Conservation (phyloP, 1,140 invertebrate species). For the Meteorus sp. region DNA sequence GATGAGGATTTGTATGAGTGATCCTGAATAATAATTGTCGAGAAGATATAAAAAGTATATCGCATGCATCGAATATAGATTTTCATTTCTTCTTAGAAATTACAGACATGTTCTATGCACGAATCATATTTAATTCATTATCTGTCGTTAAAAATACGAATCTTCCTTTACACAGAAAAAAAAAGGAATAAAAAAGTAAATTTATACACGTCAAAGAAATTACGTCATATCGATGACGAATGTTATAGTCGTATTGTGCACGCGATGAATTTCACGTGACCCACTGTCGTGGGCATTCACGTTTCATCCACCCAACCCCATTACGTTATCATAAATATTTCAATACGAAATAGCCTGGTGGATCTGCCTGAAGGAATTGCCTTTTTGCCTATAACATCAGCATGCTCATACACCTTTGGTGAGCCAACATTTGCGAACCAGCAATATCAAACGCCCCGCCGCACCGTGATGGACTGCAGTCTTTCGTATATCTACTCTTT, state of each 20-base stretch:
- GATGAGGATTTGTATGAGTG: no score
- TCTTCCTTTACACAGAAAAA: no score
- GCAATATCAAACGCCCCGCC: not conserved
- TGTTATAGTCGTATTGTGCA: slow-evolving; percentile 27
- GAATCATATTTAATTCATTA: no score
- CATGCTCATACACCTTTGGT: no score
- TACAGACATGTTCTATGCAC: no score
- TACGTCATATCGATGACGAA: not conserved
- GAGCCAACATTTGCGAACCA: not conserved
- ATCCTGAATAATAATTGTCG: no score
- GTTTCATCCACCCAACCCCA: no score
- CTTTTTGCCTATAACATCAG: not conserved
- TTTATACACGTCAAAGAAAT: slow-evolving; percentile 22
- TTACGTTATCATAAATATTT: slow-evolving; percentile 47
- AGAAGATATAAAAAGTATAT: no score
- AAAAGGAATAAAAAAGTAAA: not conserved
- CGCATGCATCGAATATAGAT: no score
- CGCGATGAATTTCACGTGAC: slow-evolving; percentile 41
- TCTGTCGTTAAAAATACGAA: no score
- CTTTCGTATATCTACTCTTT: no score
- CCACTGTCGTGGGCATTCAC: slow-evolving; percentile 29
- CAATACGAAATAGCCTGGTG: slow-evolving; percentile 40
- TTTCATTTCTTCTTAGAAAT: no score
- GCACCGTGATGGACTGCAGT: not conserved
- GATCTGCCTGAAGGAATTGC: slow-evolving; percentile 1